phyloP scores from a whole-genome alignment of 2,888 invertebrate species.

The Gisinianus flammeolus region DNA sequence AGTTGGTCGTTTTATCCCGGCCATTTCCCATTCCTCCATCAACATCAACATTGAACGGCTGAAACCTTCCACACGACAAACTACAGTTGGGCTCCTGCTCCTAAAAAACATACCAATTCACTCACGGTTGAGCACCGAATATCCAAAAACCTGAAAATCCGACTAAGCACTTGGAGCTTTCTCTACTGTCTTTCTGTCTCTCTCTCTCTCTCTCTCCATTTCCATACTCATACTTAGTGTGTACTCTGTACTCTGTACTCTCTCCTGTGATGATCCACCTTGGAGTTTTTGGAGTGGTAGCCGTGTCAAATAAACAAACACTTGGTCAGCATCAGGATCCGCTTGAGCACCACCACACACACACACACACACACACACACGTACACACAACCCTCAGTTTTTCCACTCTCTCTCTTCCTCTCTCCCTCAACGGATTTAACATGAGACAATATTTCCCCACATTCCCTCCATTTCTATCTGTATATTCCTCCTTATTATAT shows the following conservation, averaged over 20 bases:
- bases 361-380: neutral
- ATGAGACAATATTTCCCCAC: too few relatives aligned
- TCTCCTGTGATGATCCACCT: too few relatives aligned
- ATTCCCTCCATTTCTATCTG: too few relatives aligned
- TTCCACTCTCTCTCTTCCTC: too few relatives aligned
- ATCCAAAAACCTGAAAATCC: neutral
- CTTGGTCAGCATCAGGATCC: constrained; percentile 24
- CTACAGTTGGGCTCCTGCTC: neutral
- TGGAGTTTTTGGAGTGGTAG: neutral
- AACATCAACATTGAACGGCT: neutral
- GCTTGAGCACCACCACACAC: neutral
- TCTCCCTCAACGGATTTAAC: neutral
- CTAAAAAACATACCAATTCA: neutral
- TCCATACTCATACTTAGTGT: constrained; percentile 11
- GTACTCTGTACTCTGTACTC: too few relatives aligned
- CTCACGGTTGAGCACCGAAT: neutral
- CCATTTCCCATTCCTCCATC: neutral
- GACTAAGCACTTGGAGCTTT: constrained; percentile 4
- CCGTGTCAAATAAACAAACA: constrained; percentile 27
- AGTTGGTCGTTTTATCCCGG: neutral
- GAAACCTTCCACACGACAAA: neutral
- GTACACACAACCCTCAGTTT: neutral
- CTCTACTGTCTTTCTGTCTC: neutral
- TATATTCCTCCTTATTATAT: too few relatives aligned
- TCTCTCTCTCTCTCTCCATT: neutral